These are phyloP conservation scores for Malthinus seriepunctatus DNA, from an alignment of 2,888 invertebrate species.

Conservation along the genomic window DNA sequence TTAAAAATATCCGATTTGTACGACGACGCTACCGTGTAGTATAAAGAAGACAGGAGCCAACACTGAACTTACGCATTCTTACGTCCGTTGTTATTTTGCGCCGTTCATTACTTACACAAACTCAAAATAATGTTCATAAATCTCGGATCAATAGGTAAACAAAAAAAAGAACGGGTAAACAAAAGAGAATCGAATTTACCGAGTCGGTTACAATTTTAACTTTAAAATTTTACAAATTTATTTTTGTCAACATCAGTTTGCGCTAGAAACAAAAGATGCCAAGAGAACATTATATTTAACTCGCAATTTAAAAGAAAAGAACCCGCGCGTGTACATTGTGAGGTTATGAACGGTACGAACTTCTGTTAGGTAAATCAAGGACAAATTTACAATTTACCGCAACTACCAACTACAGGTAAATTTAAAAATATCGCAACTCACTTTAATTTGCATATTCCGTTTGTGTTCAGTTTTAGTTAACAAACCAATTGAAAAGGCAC, in stretches of 20 bases:
- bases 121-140: not conserved
- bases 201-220: not conserved
- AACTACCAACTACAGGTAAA: constrained; percentile 19
- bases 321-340: constrained; percentile 40
- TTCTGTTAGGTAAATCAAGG: constrained; percentile 7
- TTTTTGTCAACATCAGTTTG: not conserved
- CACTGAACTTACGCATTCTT: constrained; percentile 24
- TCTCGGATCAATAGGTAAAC: not conserved
- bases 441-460: constrained; percentile 42
- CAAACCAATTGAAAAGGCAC: constrained; percentile 25
- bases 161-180: not conserved
- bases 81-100: constrained; percentile 14
- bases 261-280: not conserved
- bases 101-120: not conserved
- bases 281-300: not conserved
- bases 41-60: constrained; percentile 28
- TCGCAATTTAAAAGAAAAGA: constrained; percentile 7
- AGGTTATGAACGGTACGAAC: constrained; percentile 37
- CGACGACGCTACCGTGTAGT: constrained; percentile 28
- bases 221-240: not conserved
- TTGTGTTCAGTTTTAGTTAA: constrained; percentile 36
- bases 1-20: constrained; percentile 51
- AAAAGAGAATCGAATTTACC: not conserved
- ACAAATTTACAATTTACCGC: constrained; percentile 10
- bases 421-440: constrained; percentile 34